phyloP scores from a whole-genome alignment of 2,113 vertebrate species.

The Mustelus asterias region DNA sequence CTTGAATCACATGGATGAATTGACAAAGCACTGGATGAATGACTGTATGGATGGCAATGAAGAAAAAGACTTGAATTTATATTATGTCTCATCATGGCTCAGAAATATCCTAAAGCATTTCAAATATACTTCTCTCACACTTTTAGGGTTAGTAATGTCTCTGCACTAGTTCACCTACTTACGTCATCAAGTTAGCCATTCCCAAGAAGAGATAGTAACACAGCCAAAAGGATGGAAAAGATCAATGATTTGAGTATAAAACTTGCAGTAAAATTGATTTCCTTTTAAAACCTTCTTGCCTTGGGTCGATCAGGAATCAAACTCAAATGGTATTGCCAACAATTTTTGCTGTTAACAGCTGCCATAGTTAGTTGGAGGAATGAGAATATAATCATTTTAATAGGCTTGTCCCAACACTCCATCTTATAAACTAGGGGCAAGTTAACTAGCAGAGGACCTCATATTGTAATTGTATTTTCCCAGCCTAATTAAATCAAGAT shows the following conservation, averaged over 20 bases:
- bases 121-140: not conserved
- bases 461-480: not conserved
- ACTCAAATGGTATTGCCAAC: not conserved
- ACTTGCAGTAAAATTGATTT: not conserved
- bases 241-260: not conserved
- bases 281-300: not conserved
- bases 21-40: not conserved
- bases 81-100: not conserved
- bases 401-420: not conserved
- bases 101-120: not conserved
- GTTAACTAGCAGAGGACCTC: not conserved
- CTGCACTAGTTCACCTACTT: not conserved
- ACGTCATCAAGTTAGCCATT: not conserved
- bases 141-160: not conserved
- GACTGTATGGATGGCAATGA: not conserved
- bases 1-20: not conserved
- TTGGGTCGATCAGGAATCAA: not conserved
- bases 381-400: not conserved
- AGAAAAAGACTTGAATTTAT: not conserved
- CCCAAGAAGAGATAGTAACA: not conserved
- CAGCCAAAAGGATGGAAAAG: not conserved
- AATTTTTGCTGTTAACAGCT: not conserved
- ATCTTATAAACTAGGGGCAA: not conserved
- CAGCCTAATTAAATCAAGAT: not conserved
- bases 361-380: not conserved